A percentile compares a stretch with the other conserved stretches of the same genome.
phyloP scores from a whole-genome alignment of 2,113 vertebrate species.

The Triplophysa tibetana region DNA sequence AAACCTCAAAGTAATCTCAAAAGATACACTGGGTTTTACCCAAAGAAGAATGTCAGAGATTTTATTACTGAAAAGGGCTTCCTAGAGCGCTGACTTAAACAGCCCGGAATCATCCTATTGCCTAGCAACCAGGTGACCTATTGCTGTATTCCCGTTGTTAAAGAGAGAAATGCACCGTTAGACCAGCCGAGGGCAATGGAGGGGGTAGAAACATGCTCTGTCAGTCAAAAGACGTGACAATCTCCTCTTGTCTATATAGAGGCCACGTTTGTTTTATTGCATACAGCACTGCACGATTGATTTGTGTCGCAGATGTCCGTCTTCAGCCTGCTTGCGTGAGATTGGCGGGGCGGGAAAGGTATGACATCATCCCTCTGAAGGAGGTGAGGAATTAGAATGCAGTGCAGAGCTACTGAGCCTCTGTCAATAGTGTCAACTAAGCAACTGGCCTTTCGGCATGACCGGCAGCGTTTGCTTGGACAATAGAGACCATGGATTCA shows the following conservation, averaged over 20 bases:
- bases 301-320: slow-evolving; percentile 33
- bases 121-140: slow-evolving; percentile 71
- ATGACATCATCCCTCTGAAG: slow-evolving; percentile 55
- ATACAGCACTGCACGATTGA: slow-evolving; percentile 20
- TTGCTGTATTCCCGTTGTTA: slow-evolving; percentile 29
- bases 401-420: slow-evolving; percentile 36
- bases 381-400: slow-evolving; percentile 51
- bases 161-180: slow-evolving; percentile 14
- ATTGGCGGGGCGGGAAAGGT: not conserved
- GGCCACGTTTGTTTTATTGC: not conserved
- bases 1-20: not conserved
- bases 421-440: slow-evolving; percentile 51
- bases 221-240: slow-evolving; percentile 13
- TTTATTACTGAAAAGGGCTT: not conserved
- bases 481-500: slow-evolving; percentile 1
- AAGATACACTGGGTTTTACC: not conserved
- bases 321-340: not conserved
- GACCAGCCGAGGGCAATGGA: not conserved
- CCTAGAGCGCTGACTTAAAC: slow-evolving; percentile 16
- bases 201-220: slow-evolving; percentile 19
- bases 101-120: slow-evolving; percentile 52
- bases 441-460: slow-evolving; percentile 36
- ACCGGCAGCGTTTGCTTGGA: not conserved
- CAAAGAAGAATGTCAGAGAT: not conserved
- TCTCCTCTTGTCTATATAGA: not conserved